Evolutionary conservation across 2,888 invertebrate species (phyloP).

Genomic region (Dorcus parallelipipedus): DNA sequence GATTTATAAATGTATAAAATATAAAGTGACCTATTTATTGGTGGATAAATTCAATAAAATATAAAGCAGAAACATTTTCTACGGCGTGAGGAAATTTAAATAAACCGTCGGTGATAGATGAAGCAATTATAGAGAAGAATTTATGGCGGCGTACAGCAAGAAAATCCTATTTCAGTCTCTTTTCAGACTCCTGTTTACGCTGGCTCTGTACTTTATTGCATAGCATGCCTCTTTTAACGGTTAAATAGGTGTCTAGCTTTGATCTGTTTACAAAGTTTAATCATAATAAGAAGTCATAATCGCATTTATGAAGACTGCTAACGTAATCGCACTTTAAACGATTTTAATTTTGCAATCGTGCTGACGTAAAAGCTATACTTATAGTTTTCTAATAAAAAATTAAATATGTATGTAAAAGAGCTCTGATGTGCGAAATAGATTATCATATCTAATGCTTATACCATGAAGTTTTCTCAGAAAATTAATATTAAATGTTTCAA

Average conservation of each 20-base stretch:
- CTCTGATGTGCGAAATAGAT: no score
- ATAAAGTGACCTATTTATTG: slow-evolving; percentile 1
- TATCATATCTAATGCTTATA: no score
- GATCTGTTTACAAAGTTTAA: slow-evolving; percentile 15
- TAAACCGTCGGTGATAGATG: slow-evolving; percentile 11
- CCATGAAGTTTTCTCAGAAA: no score
- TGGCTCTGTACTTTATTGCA: slow-evolving; percentile 15
- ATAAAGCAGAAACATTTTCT: slow-evolving; percentile 7
- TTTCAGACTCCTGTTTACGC: slow-evolving; percentile 11
- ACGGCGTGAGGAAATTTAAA: slow-evolving; percentile 9
- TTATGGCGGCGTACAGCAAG: slow-evolving; percentile 5
- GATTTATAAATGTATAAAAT: not conserved
- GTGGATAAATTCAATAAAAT: slow-evolving; percentile 3
- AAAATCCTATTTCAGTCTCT: slow-evolving; percentile 15
- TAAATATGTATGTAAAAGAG: no score
- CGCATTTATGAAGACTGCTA: no score
- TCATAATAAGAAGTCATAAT: slow-evolving; percentile 6
- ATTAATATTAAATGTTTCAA: no score
- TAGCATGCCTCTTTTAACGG: slow-evolving; percentile 18
- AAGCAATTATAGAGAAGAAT: slow-evolving; percentile 14
- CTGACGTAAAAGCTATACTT: no score
- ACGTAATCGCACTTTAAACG: no score
- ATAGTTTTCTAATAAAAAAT: no score
- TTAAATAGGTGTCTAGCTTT: slow-evolving; percentile 18
- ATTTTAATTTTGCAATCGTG: no score